A percentile compares a stretch with the other conserved stretches of the same genome.
phyloP scores from a whole-genome alignment of 2,888 invertebrate genomes.

The Subacronicta megacephala region DNA sequence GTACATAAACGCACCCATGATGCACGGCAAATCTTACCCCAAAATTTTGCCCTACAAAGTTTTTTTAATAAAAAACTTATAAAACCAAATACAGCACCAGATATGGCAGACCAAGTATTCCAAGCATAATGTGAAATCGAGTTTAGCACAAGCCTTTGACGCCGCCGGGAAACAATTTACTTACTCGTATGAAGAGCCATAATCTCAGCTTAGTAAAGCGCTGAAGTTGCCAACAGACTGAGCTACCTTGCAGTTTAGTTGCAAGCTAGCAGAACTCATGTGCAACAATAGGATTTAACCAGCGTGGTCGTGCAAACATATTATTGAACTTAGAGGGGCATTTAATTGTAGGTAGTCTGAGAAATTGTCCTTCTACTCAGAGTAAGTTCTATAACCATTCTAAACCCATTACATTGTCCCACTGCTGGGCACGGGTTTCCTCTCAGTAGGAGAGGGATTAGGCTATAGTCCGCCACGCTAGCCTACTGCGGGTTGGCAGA shows the following conservation, averaged over 20 bases:
- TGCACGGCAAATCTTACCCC: too few species aligned
- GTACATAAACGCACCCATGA: too few species aligned
- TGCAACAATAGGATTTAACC: slow-evolving; percentile 3
- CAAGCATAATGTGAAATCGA: background rate
- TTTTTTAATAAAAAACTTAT: too few species aligned
- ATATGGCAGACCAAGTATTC: background rate
- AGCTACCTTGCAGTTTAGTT: background rate
- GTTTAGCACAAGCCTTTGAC: background rate
- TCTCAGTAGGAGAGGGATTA: too few species aligned
- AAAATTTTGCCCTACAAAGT: too few species aligned
- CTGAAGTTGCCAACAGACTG: slow-evolving; percentile 1
- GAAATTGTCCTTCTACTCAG: too few species aligned
- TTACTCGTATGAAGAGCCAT: slow-evolving; percentile 1
- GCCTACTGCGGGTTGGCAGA: too few species aligned
- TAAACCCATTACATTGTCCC: too few species aligned
- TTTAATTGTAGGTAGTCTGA: background rate
- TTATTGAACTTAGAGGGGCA: background rate
- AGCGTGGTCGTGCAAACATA: background rate
- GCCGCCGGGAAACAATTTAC: background rate
- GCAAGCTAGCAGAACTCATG: slow-evolving; percentile 6
- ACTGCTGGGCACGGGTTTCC: too few species aligned
- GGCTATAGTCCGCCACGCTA: too few species aligned
- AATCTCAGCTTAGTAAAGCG: slow-evolving; percentile 1
- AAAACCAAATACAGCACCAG: too few species aligned
- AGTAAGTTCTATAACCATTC: too few species aligned